Percentiles rank a stretch among this genome's conserved stretches.
Conservation (phyloP, 2,113 vertebrate species). For the Sturnus vulgaris region DNA sequence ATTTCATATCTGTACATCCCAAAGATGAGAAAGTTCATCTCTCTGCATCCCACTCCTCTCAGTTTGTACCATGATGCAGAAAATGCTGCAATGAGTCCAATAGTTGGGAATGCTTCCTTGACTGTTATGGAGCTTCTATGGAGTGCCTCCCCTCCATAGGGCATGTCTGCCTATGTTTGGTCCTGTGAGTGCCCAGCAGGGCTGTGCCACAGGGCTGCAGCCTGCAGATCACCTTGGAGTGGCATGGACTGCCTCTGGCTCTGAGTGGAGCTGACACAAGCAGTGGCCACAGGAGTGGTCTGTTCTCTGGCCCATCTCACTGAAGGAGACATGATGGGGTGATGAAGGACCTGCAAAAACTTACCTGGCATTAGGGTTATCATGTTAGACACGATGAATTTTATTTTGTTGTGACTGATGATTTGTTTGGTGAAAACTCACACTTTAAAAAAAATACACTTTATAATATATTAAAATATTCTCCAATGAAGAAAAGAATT, state of each 20-base stretch:
- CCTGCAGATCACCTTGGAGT: background rate
- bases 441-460: background rate
- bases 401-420: background rate
- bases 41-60: background rate
- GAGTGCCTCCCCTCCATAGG: background rate
- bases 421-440: background rate
- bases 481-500: background rate
- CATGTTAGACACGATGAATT: background rate
- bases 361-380: background rate
- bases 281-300: background rate
- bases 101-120: background rate
- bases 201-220: background rate
- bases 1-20: background rate
- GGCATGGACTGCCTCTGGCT: background rate
- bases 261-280: background rate
- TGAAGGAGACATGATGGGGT: background rate
- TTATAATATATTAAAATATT: background rate
- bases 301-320: background rate
- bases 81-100: background rate
- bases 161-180: background rate
- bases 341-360: background rate
- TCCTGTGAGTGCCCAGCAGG: background rate
- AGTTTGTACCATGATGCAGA: background rate
- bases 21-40: background rate
- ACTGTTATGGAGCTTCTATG: rapidly evolving